Evolutionary conservation across 2,113 vertebrate species (phyloP).

Genomic region (Amphiprion ocellaris): DNA sequence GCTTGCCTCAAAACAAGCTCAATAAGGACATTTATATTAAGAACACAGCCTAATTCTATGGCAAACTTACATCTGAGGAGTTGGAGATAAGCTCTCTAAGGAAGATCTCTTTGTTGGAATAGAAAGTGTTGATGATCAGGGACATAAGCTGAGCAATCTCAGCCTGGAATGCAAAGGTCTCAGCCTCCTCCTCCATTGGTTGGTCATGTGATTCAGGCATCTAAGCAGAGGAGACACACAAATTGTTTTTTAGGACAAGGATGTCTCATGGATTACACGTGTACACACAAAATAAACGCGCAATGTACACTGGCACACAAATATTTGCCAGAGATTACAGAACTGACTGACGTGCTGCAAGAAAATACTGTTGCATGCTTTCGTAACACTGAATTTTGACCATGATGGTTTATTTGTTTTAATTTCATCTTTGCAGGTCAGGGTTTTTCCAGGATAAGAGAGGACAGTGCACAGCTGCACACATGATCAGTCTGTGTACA

Average conservation of each 20-base stretch:
- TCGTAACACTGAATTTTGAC: neutral
- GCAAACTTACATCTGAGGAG: conserved; percentile 86
- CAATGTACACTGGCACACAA: neutral
- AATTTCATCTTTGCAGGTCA: neutral
- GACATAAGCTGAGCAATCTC: conserved; percentile 90
- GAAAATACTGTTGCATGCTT: neutral
- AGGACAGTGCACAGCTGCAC: no score
- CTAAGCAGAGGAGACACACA: conserved; percentile 55
- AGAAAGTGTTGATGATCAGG: conserved; percentile 89
- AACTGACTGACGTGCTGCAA: neutral
- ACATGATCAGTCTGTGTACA: no score
- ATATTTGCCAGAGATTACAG: neutral
- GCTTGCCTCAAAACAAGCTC: neutral
- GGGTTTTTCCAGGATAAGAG: neutral
- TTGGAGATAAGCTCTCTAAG: conserved; percentile 88
- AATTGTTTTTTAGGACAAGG: neutral
- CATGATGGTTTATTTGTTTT: neutral
- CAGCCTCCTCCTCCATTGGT: conserved; percentile 85
- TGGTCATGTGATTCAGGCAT: conserved; percentile 84
- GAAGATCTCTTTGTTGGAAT: conserved; percentile 90
- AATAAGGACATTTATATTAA: neutral
- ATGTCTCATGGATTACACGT: neutral
- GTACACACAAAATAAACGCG: neutral
- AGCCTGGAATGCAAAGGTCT: conserved; percentile 89
- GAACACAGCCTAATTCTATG: neutral